Evolutionary conservation across 2,797 vertebrate species (phyloP).

Genomic region (Paguma larvata): DNA sequence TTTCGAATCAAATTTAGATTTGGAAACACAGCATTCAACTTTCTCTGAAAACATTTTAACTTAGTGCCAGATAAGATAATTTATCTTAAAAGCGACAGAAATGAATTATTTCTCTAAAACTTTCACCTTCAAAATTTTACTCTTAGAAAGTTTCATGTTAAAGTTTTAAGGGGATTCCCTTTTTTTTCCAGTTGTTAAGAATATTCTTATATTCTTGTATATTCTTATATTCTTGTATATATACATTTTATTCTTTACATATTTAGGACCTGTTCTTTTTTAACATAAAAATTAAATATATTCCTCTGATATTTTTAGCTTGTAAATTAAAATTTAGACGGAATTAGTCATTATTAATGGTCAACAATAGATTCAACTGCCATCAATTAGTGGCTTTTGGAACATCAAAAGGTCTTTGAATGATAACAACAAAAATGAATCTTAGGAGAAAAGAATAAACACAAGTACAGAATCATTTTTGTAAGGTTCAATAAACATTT

Average conservation of each 20-base stretch:
- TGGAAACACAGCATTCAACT: background rate
- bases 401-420: constrained; percentile 48
- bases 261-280: background rate
- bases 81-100: constrained; percentile 9
- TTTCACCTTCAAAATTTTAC: background rate
- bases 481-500: constrained; percentile 67
- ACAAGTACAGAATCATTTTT: background rate
- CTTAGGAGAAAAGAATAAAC: constrained; percentile 44
- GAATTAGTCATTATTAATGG: constrained; percentile 25
- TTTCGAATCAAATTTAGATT: background rate
- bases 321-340: constrained; percentile 43
- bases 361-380: constrained; percentile 10
- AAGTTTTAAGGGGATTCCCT: background rate
- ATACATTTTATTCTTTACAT: too few species aligned
- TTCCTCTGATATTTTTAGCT: constrained; percentile 4
- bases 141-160: background rate
- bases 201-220: background rate
- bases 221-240: too few species aligned
- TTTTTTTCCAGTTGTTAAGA: background rate
- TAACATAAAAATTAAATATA: background rate
- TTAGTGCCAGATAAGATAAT: constrained; percentile 13
- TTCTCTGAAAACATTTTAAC: background rate
- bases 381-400: background rate
- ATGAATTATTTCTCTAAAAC: background rate
- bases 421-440: constrained; percentile 60